Percentiles rank a stretch among this genome's conserved stretches.
These are phyloP conservation scores for Psittacara wagleri DNA, from an alignment of 2,113 vertebrate genomes.

Conservation along the genomic window DNA sequence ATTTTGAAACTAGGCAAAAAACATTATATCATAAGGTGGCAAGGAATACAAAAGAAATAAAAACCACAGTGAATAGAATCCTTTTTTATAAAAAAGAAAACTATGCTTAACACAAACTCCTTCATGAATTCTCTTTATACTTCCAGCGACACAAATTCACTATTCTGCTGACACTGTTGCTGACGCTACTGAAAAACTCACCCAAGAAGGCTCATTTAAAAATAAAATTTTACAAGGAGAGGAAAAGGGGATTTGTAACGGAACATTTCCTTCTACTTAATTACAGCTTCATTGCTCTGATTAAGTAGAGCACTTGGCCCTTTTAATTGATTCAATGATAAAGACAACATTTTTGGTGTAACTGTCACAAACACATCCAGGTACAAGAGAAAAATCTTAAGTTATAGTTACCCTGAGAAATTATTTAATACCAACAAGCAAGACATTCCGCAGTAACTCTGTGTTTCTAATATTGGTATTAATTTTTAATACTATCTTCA, in stretches of 20 bases:
- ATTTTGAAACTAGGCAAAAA: slow-evolving; percentile 56
- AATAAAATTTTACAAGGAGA: slow-evolving; percentile 17
- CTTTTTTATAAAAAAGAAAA: neutral
- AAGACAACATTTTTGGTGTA: neutral
- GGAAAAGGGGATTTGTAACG: neutral
- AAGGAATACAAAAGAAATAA: slow-evolving; percentile 33
- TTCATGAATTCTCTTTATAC: slow-evolving; percentile 68
- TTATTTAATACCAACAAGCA: neutral
- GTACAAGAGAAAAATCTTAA: neutral
- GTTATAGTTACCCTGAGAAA: neutral
- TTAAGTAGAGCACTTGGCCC: neutral
- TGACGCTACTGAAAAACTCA: slow-evolving; percentile 46
- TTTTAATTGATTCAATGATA: neutral
- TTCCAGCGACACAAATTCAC: slow-evolving; percentile 32
- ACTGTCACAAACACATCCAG: neutral
- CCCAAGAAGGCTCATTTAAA: slow-evolving; percentile 28
- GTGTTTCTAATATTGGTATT: neutral
- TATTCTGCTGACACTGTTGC: slow-evolving; percentile 60
- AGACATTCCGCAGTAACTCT: neutral
- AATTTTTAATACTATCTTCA: neutral
- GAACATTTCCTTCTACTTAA: slow-evolving; percentile 24
- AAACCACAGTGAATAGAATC: neutral
- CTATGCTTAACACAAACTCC: slow-evolving; percentile 53
- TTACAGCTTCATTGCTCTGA: neutral
- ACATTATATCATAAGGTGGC: slow-evolving; percentile 35